Percentiles rank a stretch among this genome's conserved stretches.
phyloP scores from a whole-genome alignment of 1,140 invertebrate genomes.

The Dendrolimus punctatus region DNA sequence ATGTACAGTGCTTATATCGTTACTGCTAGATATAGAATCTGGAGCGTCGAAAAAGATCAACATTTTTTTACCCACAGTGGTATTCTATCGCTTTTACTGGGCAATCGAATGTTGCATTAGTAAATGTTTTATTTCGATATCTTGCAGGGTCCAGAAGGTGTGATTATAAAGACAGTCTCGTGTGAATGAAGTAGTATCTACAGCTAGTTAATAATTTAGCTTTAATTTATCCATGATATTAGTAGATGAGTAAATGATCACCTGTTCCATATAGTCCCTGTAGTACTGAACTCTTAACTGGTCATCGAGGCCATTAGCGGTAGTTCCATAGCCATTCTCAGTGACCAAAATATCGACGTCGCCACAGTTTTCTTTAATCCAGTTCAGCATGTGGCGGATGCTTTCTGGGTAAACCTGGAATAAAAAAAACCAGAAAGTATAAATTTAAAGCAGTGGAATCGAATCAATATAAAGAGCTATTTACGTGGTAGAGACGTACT shows the following conservation, averaged over 20 bases:
- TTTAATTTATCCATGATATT: not conserved
- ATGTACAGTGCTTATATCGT: no score
- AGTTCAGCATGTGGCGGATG: slow-evolving; percentile 74
- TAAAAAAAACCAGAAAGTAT: not conserved
- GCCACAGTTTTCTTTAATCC: slow-evolving; percentile 74
- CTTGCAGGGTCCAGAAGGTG: not conserved
- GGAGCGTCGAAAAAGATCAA: no score
- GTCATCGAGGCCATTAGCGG: slow-evolving; percentile 64
- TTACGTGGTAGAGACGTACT: no score
- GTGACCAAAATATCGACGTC: slow-evolving; percentile 76
- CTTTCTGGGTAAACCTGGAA: slow-evolving; percentile 71
- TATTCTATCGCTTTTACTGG: no score
- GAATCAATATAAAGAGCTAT: no score
- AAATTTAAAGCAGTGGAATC: no score
- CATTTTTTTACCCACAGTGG: no score
- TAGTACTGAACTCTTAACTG: slow-evolving; percentile 55
- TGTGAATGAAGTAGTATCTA: no score
- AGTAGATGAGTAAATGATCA: slow-evolving; percentile 27
- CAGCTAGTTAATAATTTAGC: not conserved
- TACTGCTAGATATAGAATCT: no score
- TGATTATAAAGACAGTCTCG: no score
- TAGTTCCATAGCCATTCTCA: slow-evolving; percentile 79
- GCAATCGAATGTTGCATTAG: no score
- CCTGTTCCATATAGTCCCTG: slow-evolving; percentile 75
- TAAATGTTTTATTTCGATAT: no score